Evolutionary conservation across 2,113 vertebrate genomes (phyloP), one percentile per base, ranked within the genome.

Genomic region (Menura novaehollandiae): DNA sequence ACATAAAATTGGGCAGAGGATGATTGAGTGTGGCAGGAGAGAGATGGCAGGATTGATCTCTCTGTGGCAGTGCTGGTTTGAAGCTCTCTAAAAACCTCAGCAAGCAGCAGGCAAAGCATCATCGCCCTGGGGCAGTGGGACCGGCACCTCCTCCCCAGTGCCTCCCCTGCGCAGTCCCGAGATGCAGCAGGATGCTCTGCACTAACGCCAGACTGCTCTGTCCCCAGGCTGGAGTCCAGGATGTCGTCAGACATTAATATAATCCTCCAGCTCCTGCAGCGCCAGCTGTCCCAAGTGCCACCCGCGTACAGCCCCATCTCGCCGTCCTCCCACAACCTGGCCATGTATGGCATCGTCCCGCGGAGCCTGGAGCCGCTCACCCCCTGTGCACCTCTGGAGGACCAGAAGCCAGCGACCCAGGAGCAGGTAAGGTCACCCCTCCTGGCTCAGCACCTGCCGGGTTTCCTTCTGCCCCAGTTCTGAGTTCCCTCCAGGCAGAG

Each of bases 241-340:
- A 98, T 99, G 99, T 98, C 98, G 13, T 98, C 99, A 76, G 99
- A 99, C 78, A 99, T 99, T 95, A 98, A 96, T 27, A 97, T 98
- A 95, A 99, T 99, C 97, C 98, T 99, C 58, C 99, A 99, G 98
- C 98, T 99, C 73, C 98, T 99, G 77, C 99, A 99, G 96, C 98
- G 99, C 86, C 99, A 99, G 96, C 97, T 98, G 93, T 98, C 98
- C 64, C 99, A 98, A 47, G 98, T 99, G 69, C 98, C 98, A 3
- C 98, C 98, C 0, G 98, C 98, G 2, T 99, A 98, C 97, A 98
- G 98, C 63, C 98, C 98, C 20, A 98, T 98, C 97, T 98, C 98
- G 0, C 97, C 98, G 0, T 91, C 95, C 88, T 97, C 98, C 63
- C 98, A 97, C 44, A 97, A 85, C 80, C 89, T 98, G 91, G 94